A percentile compares a stretch with the other conserved stretches of the same genome.
phyloP scores from a whole-genome alignment of 2,888 invertebrate species.

The Cataglyphis rosenhaueri region DNA sequence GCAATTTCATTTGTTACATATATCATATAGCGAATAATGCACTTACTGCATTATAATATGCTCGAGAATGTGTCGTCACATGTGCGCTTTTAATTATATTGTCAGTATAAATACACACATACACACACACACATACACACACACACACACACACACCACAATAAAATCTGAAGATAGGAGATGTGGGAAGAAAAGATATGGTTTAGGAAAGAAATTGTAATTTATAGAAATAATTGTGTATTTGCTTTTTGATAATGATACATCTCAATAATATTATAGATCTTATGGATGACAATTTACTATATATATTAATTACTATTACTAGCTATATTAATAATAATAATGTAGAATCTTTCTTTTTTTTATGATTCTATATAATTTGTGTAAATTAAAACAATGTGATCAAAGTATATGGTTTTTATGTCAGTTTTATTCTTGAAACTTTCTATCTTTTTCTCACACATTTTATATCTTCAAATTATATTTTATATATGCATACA shows the following conservation, averaged over 20 bases:
- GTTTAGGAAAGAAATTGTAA: constrained; percentile 1
- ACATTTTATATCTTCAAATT: background rate
- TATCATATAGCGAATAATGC: background rate
- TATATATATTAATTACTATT: constrained; percentile 5
- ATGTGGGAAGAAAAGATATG: background rate
- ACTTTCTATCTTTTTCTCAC: background rate
- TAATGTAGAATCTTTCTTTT: background rate
- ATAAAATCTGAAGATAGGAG: background rate
- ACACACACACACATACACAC: background rate
- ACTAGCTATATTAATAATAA: constrained; percentile 28
- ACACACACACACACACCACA: background rate
- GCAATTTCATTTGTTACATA: background rate
- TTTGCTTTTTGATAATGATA: constrained; percentile 44
- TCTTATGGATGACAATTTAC: background rate
- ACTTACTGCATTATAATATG: background rate
- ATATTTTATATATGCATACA: background rate
- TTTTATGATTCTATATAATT: constrained; percentile 19
- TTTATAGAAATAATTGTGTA: constrained; percentile 37
- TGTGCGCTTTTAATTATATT: constrained; percentile 1
- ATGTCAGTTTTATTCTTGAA: background rate
- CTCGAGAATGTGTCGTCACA: background rate
- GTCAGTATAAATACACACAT: background rate
- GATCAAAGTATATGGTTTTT: background rate
- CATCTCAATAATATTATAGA: constrained; percentile 30
- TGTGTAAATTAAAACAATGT: constrained; percentile 29